These are phyloP conservation scores for Podarcis lilfordi DNA, from an alignment of 2,797 vertebrate species.

Conservation along the genomic window DNA sequence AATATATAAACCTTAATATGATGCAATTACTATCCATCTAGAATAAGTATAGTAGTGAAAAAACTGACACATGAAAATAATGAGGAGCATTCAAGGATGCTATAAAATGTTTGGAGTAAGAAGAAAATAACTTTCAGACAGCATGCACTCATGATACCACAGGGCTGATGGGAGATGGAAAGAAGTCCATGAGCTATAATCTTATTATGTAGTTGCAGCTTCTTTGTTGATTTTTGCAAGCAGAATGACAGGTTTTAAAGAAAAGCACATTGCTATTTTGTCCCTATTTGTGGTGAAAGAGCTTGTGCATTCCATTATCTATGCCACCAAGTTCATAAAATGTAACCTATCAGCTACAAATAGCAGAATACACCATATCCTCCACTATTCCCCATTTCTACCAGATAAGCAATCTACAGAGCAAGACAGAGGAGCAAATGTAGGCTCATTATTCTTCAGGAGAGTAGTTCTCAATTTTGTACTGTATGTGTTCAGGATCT, in stretches of 20 bases:
- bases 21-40: not conserved
- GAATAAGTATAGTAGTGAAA: not conserved
- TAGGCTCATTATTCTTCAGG: slow-evolving; percentile 20
- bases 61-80: not conserved
- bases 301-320: slow-evolving; percentile 18
- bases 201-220: not conserved
- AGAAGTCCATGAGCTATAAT: not conserved
- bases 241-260: not conserved
- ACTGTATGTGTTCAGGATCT: not conserved
- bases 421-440: slow-evolving; percentile 2
- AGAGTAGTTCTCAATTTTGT: not conserved
- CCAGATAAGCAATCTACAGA: slow-evolving; percentile 4
- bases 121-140: not conserved
- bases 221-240: not conserved
- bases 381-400: not conserved
- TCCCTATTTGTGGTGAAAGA: not conserved
- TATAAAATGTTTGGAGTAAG: not conserved
- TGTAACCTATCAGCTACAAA: slow-evolving; percentile 1
- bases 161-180: not conserved
- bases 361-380: slow-evolving; percentile 2
- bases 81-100: not conserved
- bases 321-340: not conserved
- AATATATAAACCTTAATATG: not conserved
- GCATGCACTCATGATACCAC: not conserved
- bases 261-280: not conserved